A percentile compares a stretch with the other conserved stretches of the same genome.
Conservation (phyloP, 2,888 invertebrate species). For the Rhopalosiphum nymphaeae region DNA sequence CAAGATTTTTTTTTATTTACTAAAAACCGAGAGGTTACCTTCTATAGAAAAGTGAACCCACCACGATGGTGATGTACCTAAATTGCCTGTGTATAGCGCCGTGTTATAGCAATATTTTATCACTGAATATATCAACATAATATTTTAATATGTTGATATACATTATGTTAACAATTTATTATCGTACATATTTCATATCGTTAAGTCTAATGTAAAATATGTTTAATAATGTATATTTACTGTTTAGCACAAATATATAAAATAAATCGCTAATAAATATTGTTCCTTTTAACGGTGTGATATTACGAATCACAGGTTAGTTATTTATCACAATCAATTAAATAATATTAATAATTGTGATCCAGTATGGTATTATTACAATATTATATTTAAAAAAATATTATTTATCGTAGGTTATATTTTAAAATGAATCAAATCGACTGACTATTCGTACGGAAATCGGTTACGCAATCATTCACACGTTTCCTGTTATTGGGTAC, state of each 20-base stretch:
- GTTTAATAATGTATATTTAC: background rate
- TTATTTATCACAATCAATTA: no score
- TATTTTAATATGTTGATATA: background rate
- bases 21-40: background rate
- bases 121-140: background rate
- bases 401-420: background rate
- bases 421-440: background rate
- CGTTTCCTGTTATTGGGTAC: background rate
- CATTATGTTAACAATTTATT: background rate
- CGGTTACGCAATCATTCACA: background rate
- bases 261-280: background rate
- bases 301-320: background rate
- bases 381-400: background rate
- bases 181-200: background rate
- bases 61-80: background rate
- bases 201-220: background rate
- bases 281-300: background rate
- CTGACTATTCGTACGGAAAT: background rate
- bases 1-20: background rate
- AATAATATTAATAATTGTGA: background rate
- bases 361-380: background rate
- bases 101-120: background rate
- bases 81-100: background rate
- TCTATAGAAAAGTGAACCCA: background rate
- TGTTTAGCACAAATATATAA: background rate